Base-by-base conservation (phyloP, 2,888 invertebrate species). In the Pseudeuparius sepicola region DNA sequence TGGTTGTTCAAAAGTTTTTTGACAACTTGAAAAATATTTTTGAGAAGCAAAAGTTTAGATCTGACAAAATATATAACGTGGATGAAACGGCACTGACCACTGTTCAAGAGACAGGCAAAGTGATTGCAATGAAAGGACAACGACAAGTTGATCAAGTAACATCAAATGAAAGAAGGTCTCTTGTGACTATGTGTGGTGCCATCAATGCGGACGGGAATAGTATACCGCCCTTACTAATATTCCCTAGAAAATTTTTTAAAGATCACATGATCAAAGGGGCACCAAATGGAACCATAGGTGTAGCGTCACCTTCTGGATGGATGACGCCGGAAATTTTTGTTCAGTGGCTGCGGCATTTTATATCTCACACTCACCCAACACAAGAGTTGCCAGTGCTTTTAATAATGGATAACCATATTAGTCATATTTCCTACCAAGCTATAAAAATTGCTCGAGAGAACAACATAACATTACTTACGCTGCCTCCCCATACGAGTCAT, bases 81-180 rank as follows among this genome's bases (percentile, higher is more conserved):
- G n/a, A n/a, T n/a, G n/a, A n/a, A n/a, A n/a, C n/a, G n/a, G n/a
- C n/a, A n/a, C n/a, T n/a, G n/a, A n/a, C n/a, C n/a, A n/a, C n/a
- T n/a, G n/a, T n/a, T n/a, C n/a, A n/a, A n/a, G n/a, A n/a, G n/a
- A n/a, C n/a, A n/a, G n/a, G n/a, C n/a, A n/a, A n/a, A n/a, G n/a
- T n/a, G n/a, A n/a, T 39, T 18, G 41, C 42, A 14, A 44, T 12
- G 14, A 40, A 36, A 17, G 44, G 42, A 14, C 44, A 46, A 30
- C 42, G 31, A 24, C 42, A 44, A 38, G 45, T 44, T 10, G 44
- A 38, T 9, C 41, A 43, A 7, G 41, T 40, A 31, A 39, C 35
- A 28, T 44, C 39, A 4, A 20, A n/a, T 13, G 34, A 37, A 14
- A 9, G 26, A 32, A 32, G 37, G 26, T 37, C 39, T 13, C 37